phyloP scores from a whole-genome alignment of 1,140 invertebrate species.

The Acromyrmex heyeri region DNA sequence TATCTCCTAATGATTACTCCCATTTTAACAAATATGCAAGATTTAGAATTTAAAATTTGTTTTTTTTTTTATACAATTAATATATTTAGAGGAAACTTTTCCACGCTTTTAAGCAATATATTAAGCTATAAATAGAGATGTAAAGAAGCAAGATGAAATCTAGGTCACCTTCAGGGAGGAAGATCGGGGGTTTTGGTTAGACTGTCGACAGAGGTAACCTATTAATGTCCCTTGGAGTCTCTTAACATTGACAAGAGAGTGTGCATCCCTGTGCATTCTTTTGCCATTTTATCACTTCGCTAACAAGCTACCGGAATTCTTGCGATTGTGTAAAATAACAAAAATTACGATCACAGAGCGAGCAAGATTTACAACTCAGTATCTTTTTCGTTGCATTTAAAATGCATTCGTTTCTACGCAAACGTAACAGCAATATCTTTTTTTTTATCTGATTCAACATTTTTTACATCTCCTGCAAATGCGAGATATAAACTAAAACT shows the following conservation, averaged over 20 bases:
- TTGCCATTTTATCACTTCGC: conserved; percentile 65
- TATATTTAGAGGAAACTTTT: background rate
- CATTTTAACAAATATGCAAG: conserved; percentile 1
- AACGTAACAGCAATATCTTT: background rate
- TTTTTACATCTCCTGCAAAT: background rate
- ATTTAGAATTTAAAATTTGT: background rate
- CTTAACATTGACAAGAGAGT: conserved; percentile 66
- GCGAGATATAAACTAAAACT: background rate
- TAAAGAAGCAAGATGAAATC: conserved; percentile 41
- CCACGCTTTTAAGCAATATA: background rate
- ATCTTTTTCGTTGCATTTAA: conserved; percentile 27
- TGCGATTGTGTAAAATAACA: conserved; percentile 49
- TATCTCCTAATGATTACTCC: background rate
- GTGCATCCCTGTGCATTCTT: conserved; percentile 70
- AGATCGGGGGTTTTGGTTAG: conserved; percentile 62
- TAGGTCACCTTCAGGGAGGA: conserved; percentile 59
- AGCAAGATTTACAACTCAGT: conserved; percentile 12
- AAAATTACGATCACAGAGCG: background rate
- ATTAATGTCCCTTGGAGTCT: conserved; percentile 70
- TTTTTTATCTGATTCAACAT: background rate
- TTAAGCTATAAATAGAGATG: background rate
- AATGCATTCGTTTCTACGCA: conserved; percentile 11
- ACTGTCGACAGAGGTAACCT: conserved; percentile 62
- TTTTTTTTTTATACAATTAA: background rate
- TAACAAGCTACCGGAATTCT: conserved; percentile 70